A percentile compares a stretch with the other conserved stretches of the same genome.
Conservation (phyloP, 2,113 vertebrate genomes). For the Gadus macrocephalus region DNA sequence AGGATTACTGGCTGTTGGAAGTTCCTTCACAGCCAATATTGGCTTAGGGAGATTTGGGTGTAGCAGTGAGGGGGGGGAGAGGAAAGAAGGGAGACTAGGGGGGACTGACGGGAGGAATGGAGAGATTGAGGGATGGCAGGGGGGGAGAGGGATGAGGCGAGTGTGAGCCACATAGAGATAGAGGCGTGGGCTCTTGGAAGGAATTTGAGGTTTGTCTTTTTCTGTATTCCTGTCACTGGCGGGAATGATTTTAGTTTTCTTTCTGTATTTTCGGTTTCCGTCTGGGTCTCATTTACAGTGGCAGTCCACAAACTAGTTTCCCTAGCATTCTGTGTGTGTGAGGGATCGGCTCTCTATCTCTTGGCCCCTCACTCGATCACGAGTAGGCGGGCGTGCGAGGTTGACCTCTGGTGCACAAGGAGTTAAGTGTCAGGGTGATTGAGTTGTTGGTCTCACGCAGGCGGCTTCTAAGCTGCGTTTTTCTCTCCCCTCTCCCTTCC, state of each 20-base stretch:
- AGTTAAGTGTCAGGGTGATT: constrained; percentile 62
- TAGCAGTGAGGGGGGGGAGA: too few species aligned
- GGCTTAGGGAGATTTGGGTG: too few species aligned
- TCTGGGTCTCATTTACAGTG: constrained; percentile 56
- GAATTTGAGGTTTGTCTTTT: constrained; percentile 44
- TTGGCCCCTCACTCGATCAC: constrained; percentile 29
- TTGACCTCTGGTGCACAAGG: constrained; percentile 39
- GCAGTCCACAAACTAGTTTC: constrained; percentile 38
- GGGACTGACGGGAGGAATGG: background rate
- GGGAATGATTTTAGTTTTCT: constrained; percentile 47
- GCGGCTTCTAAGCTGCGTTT: constrained; percentile 38
- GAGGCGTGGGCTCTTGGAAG: constrained; percentile 27
- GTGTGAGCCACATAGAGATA: background rate
- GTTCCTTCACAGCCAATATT: too few species aligned
- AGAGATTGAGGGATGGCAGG: constrained; percentile 20
- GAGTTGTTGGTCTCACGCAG: constrained; percentile 55
- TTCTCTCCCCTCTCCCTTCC: constrained; percentile 33
- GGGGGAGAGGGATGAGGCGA: constrained; percentile 25
- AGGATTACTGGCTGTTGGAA: too few species aligned
- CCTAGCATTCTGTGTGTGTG: constrained; percentile 15
- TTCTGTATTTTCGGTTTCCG: constrained; percentile 33
- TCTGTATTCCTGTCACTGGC: constrained; percentile 35
- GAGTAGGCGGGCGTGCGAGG: constrained; percentile 15
- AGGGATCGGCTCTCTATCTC: background rate
- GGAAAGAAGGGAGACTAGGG: too few species aligned